A percentile compares a stretch with the other conserved stretches of the same genome.
Conservation (phyloP, 2,113 vertebrate species). For the Nycticebus coucang region DNA sequence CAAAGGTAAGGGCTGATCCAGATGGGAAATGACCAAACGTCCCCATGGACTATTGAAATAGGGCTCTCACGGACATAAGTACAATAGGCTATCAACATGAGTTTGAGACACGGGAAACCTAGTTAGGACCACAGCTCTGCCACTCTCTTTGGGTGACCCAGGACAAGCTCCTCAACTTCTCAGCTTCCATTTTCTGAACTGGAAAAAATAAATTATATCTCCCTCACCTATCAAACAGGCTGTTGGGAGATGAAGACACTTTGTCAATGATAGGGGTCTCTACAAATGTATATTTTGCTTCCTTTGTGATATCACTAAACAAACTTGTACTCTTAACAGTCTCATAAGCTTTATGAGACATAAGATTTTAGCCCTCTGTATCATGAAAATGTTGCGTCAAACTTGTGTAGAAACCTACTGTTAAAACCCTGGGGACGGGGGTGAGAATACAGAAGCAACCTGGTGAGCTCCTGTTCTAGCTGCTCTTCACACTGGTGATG, state of each 20-base stretch:
- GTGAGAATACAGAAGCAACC: neutral
- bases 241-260: neutral
- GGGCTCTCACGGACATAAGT: neutral
- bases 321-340: neutral
- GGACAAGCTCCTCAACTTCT: neutral
- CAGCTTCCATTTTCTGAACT: neutral
- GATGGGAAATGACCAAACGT: conserved; percentile 49
- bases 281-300: neutral
- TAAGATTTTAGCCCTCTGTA: neutral
- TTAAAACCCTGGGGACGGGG: neutral
- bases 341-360: neutral
- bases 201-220: neutral
- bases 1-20: conserved; percentile 19
- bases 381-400: neutral
- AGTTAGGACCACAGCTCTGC: neutral
- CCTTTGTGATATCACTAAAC: neutral
- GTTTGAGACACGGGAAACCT: conserved; percentile 31
- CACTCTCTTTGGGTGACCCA: neutral
- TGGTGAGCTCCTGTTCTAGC: neutral
- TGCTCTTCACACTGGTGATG: neutral
- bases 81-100: neutral
- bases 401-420: neutral
- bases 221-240: neutral
- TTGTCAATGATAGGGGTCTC: neutral
- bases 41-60: neutral